Percentiles rank a stretch among this genome's conserved stretches.
Conservation (phyloP, 2,113 vertebrate species). For the Nothoprocta pentlandii region DNA sequence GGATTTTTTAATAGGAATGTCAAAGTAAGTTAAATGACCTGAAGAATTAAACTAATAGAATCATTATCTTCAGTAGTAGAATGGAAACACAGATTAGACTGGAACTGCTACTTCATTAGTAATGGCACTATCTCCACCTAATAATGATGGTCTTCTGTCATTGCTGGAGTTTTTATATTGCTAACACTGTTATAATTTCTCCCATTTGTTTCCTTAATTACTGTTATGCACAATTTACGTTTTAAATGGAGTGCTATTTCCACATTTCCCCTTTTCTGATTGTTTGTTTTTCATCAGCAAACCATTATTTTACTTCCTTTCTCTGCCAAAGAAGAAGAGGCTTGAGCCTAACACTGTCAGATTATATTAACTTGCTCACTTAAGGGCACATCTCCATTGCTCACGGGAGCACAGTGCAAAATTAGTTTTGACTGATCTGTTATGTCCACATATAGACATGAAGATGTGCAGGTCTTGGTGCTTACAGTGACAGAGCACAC, state of each 20-base stretch:
- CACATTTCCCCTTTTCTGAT: background rate
- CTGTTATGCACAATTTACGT: background rate
- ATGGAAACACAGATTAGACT: background rate
- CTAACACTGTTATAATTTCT: background rate
- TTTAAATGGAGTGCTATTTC: background rate
- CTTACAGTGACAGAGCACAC: background rate
- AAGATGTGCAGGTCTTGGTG: background rate
- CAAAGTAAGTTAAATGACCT: background rate
- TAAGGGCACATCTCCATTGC: background rate
- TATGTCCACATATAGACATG: background rate
- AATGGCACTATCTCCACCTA: background rate
- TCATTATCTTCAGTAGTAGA: background rate
- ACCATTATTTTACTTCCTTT: background rate
- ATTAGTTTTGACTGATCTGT: background rate
- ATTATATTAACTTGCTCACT: background rate
- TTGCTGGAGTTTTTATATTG: background rate
- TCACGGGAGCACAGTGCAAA: background rate
- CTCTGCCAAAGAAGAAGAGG: background rate
- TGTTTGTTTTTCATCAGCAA: background rate
- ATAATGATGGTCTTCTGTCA: background rate
- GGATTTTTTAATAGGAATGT: background rate
- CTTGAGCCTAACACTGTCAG: background rate
- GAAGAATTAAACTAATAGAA: background rate
- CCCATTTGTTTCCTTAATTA: background rate
- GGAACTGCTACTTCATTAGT: background rate